phyloP scores from a whole-genome alignment of 23 tunicate genomes.

The Trididemnum miniatum region DNA sequence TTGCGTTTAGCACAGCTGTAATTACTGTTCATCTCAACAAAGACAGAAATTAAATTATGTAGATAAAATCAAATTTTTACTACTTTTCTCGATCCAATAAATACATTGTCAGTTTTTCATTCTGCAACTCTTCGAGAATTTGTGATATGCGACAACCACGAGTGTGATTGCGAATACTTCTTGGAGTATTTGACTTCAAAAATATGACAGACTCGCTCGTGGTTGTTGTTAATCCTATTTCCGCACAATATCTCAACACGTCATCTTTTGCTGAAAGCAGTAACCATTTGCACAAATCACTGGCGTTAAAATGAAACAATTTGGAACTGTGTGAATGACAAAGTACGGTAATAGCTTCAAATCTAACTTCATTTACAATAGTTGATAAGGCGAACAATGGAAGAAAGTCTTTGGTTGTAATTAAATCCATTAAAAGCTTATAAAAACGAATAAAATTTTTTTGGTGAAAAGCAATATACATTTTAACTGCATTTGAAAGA shows the following conservation, averaged over 20 bases:
- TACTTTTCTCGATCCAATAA: too few relatives aligned
- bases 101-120: too few relatives aligned
- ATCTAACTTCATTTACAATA: constrained; percentile 11
- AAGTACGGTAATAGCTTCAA: constrained; percentile 29
- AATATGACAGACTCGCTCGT: too few relatives aligned
- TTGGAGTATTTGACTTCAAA: too few relatives aligned
- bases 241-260: background rate
- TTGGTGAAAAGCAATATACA: constrained; percentile 17
- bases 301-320: constrained; percentile 21
- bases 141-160: too few relatives aligned
- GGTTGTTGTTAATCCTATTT: background rate
- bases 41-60: too few relatives aligned
- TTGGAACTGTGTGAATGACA: constrained; percentile 79
- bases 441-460: constrained; percentile 48
- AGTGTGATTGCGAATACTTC: too few relatives aligned
- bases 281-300: constrained; percentile 55
- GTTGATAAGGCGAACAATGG: constrained; percentile 7
- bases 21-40: too few relatives aligned
- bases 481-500: constrained; percentile 6
- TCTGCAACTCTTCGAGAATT: too few relatives aligned
- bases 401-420: background rate
- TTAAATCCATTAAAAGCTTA: constrained; percentile 6
- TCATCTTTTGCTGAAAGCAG: constrained; percentile 3
- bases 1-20: too few relatives aligned
- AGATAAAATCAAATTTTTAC: too few relatives aligned